These are phyloP conservation scores for Colinus virginianus DNA, from an alignment of 2,113 vertebrate genomes.

Conservation along the genomic window DNA sequence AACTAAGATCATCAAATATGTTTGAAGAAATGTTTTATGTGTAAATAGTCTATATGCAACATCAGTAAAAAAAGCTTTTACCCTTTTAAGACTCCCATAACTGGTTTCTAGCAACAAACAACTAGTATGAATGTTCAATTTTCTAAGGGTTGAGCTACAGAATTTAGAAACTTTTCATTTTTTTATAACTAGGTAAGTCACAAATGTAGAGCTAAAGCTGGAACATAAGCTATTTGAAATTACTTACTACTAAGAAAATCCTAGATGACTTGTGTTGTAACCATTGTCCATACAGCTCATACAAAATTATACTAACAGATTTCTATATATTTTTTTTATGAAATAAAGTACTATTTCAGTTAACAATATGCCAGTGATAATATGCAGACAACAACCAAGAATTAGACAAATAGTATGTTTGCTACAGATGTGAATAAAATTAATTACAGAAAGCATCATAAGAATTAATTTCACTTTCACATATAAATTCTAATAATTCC, in stretches of 20 bases:
- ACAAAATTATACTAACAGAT: slow-evolving; percentile 43
- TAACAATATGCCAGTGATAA: slow-evolving; percentile 47
- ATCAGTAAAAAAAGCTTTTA: slow-evolving; percentile 3
- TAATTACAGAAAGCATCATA: slow-evolving; percentile 58
- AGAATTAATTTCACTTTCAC: slow-evolving; percentile 33
- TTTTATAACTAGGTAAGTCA: background rate
- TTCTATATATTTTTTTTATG: background rate
- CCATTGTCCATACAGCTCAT: background rate
- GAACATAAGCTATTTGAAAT: background rate
- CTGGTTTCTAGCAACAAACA: background rate
- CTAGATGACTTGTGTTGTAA: slow-evolving; percentile 45
- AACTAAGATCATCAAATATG: slow-evolving; percentile 3
- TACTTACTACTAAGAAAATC: slow-evolving; percentile 18
- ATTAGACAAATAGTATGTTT: slow-evolving; percentile 50
- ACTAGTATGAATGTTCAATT: slow-evolving; percentile 41
- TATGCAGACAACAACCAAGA: slow-evolving; percentile 42
- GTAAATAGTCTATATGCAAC: slow-evolving; percentile 11
- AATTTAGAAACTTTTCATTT: slow-evolving; percentile 51
- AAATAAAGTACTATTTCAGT: slow-evolving; percentile 14
- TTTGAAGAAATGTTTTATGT: background rate
- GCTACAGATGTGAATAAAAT: slow-evolving; percentile 47
- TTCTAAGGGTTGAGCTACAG: background rate
- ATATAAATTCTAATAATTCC: slow-evolving; percentile 38
- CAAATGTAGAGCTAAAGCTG: background rate
- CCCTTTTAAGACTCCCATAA: slow-evolving; percentile 20